phyloP scores from a whole-genome alignment of 2,113 vertebrate genomes.

The Parotia lawesii region DNA sequence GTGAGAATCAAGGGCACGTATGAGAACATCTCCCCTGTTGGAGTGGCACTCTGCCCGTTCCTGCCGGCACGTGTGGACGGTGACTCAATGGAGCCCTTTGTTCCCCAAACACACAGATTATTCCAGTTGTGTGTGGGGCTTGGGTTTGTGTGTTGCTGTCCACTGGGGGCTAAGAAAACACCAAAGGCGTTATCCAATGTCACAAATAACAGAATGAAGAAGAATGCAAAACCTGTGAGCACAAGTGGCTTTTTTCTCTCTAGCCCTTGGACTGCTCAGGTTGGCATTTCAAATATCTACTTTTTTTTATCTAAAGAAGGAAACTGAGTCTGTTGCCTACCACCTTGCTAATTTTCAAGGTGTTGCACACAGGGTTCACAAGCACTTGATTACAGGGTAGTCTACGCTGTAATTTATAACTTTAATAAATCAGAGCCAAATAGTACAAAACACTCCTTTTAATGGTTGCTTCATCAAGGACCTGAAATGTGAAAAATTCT shows the following conservation, averaged over 20 bases:
- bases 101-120: not conserved
- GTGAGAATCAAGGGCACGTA: not conserved
- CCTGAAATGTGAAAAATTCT: not conserved
- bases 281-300: not conserved
- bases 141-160: conserved; percentile 12
- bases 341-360: conserved; percentile 8
- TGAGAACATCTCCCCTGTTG: not conserved
- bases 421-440: not conserved
- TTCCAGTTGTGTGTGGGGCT: not conserved
- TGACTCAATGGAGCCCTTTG: not conserved
- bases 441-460: not conserved
- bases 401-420: not conserved
- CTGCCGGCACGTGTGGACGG: not conserved
- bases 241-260: not conserved
- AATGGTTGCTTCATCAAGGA: not conserved
- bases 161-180: conserved; percentile 21
- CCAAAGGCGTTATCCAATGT: not conserved
- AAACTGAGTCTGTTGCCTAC: not conserved
- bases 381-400: not conserved
- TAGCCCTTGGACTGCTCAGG: not conserved
- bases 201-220: conserved; percentile 13
- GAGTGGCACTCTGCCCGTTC: not conserved
- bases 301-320: not conserved
- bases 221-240: conserved; percentile 10
- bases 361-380: not conserved